Evolutionary conservation across 64 coral and sea anemone species (phyloP), one percentile per base, ranked within the genome.

Genomic region (Astreopora myriophthalma): DNA sequence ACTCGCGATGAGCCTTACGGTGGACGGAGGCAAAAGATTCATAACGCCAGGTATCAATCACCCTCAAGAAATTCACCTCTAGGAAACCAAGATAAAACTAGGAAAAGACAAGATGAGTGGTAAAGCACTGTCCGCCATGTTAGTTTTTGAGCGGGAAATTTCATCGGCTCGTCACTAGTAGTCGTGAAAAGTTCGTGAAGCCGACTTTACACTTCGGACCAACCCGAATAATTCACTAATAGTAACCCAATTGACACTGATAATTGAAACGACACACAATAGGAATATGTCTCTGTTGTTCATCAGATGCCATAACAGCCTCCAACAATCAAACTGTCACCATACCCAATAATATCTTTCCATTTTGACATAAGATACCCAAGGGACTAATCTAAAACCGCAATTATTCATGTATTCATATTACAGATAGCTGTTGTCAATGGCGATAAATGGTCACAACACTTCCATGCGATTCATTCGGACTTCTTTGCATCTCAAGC

Each of bases 1-100:
- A 35, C 97, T 95, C 2, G 97, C 87, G 16, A 99, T 95, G 29
- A 91, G 76, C 52, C 89, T 81, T 38, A 99, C 81, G 6, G 93
- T 99, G 22, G 86, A 92, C 8, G 90, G 75, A 33, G 97, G 72
- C 38, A 99, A 86, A 10, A 95, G 88, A 62, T 92, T 86, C 74
- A 99, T 60, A 1, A 81, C 62, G 14, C 61, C 72, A 27, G 30
- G 32, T 26, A 77, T 87, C 10, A 8, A n/a, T 44, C 11, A 11
- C 3, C 12, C 12, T 19, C 17, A 22, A 55, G 51, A 1, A 55
- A 55, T 55, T 55, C 51, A 16, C 16, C 51, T 14, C 17, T 55
- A 16, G n/a, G n/a, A n/a, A n/a, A n/a, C n/a, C n/a, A n/a, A n/a
- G n/a, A n/a, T n/a, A n/a, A n/a, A n/a, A n/a, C n/a, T n/a, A n/a